Conservation (phyloP, 2,888 invertebrate species). For the Phasia obesa region DNA sequence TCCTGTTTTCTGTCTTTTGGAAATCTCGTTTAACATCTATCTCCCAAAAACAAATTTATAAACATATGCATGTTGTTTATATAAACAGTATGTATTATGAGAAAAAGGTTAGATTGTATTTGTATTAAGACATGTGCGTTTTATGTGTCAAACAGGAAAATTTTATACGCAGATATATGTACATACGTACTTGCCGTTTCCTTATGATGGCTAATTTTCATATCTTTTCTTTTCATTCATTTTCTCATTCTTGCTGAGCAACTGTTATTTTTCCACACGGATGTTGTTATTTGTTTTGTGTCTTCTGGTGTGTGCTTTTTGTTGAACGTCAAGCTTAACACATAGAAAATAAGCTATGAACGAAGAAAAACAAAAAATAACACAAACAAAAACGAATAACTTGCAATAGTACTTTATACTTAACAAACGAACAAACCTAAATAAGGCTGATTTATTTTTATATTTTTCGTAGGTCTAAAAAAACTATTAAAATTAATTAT, state of each 20-base stretch:
- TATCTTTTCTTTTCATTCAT: not conserved
- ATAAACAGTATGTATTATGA: not conserved
- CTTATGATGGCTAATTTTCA: slow-evolving; percentile 67
- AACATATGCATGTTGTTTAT: not conserved
- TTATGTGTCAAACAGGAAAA: slow-evolving; percentile 2
- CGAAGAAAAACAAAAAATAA: slow-evolving; percentile 47
- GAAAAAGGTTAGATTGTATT: not conserved
- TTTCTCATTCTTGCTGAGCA: too few relatives aligned
- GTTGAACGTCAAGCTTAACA: slow-evolving; percentile 52
- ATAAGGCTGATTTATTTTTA: too few relatives aligned
- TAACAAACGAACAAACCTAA: slow-evolving; percentile 2
- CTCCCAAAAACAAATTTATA: not conserved
- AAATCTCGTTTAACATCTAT: not conserved
- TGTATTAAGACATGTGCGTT: not conserved
- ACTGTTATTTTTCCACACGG: slow-evolving; percentile 16
- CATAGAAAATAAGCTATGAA: slow-evolving; percentile 50
- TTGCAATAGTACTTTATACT: slow-evolving; percentile 31
- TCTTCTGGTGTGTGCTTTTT: slow-evolving; percentile 23
- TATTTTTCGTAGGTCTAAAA: too few relatives aligned
- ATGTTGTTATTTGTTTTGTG: slow-evolving; percentile 27
- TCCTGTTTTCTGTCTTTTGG: not conserved
- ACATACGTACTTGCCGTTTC: slow-evolving; percentile 60
- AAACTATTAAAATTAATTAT: too few relatives aligned
- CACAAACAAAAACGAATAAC: slow-evolving; percentile 33
- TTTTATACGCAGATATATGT: slow-evolving; percentile 26